Percentiles rank a stretch among this genome's conserved stretches.
Conservation (phyloP, 1,140 invertebrate genomes). For the Dendrolimus punctatus region DNA sequence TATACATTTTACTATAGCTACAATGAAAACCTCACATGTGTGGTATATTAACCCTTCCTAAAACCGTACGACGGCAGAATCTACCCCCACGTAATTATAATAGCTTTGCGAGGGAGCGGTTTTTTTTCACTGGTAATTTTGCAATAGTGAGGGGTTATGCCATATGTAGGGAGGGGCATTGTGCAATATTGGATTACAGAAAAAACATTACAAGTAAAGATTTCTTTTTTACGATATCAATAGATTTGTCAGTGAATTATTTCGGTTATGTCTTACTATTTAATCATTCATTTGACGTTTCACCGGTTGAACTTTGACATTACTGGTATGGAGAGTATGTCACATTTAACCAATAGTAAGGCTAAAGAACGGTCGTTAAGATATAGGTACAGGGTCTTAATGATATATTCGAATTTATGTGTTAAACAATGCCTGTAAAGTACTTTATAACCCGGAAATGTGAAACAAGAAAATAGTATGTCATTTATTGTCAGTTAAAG, state of each 20-base stretch:
- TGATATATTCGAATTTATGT: too few species aligned
- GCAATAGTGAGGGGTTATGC: constrained; percentile 6
- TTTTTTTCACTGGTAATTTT: constrained; percentile 32
- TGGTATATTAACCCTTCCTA: constrained; percentile 32
- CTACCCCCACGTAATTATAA: constrained; percentile 50
- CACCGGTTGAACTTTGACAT: too few species aligned
- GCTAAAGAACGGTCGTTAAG: too few species aligned
- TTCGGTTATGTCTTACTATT: neutral
- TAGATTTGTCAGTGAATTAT: neutral
- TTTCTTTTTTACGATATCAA: too few species aligned
- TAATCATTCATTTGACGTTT: neutral
- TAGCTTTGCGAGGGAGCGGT: constrained; percentile 35
- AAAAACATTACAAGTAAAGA: neutral
- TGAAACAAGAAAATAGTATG: too few species aligned
- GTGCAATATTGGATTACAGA: constrained; percentile 9
- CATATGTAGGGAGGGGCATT: neutral
- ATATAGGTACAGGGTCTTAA: too few species aligned
- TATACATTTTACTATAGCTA: neutral
- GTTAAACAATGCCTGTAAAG: too few species aligned
- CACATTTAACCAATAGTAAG: too few species aligned
- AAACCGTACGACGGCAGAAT: constrained; percentile 37
- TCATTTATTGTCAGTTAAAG: too few species aligned
- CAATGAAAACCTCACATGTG: neutral
- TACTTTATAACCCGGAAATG: too few species aligned
- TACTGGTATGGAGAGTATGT: too few species aligned